phyloP scores from a whole-genome alignment of 2,888 invertebrate species.

The Nomada lathburiana region DNA sequence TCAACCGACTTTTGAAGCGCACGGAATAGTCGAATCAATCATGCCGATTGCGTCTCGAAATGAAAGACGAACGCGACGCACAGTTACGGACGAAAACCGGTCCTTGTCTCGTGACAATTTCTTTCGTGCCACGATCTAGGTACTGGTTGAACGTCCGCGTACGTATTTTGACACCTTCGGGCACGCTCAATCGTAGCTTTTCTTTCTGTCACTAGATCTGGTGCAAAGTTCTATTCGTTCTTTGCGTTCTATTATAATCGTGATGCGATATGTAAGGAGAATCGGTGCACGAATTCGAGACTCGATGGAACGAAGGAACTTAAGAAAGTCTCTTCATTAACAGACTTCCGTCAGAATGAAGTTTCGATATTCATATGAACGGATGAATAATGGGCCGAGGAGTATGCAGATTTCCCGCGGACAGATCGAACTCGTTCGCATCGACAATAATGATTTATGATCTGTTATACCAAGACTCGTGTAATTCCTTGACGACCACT shows the following conservation, averaged over 20 bases:
- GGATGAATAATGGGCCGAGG: slow-evolving; percentile 25
- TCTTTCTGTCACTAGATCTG: too few species aligned
- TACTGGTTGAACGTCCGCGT: too few species aligned
- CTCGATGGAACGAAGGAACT: slow-evolving; percentile 45
- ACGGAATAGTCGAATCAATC: slow-evolving; percentile 52
- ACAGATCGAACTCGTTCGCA: slow-evolving; percentile 21
- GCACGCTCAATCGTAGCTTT: too few species aligned
- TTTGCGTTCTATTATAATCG: too few species aligned
- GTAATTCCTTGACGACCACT: slow-evolving; percentile 3
- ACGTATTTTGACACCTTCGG: too few species aligned
- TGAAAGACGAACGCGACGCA: background rate
- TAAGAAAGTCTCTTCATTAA: slow-evolving; percentile 50
- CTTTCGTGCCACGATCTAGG: background rate
- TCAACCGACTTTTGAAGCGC: slow-evolving; percentile 45
- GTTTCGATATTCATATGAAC: slow-evolving; percentile 24
- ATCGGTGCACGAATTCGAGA: slow-evolving; percentile 11
- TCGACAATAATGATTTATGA: slow-evolving; percentile 27
- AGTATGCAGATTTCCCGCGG: slow-evolving; percentile 9
- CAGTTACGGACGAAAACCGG: background rate
- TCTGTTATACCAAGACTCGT: background rate
- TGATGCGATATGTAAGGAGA: background rate
- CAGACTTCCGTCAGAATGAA: slow-evolving; percentile 43
- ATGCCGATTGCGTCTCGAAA: slow-evolving; percentile 29
- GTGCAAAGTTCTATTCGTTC: too few species aligned
- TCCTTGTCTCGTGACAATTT: slow-evolving; percentile 13